These are phyloP conservation scores for Danio tinwini DNA, from an alignment of 2,797 vertebrate species.

Conservation along the genomic window DNA sequence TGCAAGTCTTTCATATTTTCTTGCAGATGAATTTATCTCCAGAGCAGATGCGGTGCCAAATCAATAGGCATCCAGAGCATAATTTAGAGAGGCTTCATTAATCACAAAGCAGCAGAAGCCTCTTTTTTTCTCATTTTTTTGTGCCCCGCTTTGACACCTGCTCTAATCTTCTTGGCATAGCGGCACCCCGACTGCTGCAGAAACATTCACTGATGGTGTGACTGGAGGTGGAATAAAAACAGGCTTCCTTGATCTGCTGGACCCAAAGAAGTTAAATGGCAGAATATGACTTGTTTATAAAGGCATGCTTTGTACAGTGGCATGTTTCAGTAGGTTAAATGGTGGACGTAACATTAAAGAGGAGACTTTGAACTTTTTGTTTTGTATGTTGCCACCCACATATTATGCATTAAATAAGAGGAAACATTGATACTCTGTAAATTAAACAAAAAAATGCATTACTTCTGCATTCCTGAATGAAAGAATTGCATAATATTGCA, in stretches of 20 bases:
- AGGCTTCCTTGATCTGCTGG: slow-evolving; percentile 31
- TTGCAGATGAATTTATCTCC: slow-evolving; percentile 69
- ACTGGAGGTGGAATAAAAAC: slow-evolving; percentile 39
- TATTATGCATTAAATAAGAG: slow-evolving; percentile 18
- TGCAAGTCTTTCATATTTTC: slow-evolving; percentile 70
- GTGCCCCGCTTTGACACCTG: slow-evolving; percentile 67
- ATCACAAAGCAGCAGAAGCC: slow-evolving; percentile 65
- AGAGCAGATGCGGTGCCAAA: slow-evolving; percentile 58
- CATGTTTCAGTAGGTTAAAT: slow-evolving; percentile 14
- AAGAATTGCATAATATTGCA: not conserved
- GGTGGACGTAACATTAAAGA: slow-evolving; percentile 6
- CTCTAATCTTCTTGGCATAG: slow-evolving; percentile 64
- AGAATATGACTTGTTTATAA: slow-evolving; percentile 9
- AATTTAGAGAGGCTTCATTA: slow-evolving; percentile 70
- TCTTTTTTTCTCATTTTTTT: slow-evolving; percentile 31
- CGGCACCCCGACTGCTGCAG: slow-evolving; percentile 48
- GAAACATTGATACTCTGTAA: not conserved
- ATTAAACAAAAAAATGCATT: not conserved
- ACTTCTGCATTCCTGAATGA: not conserved
- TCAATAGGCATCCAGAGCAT: slow-evolving; percentile 70
- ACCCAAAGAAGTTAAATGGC: slow-evolving; percentile 20
- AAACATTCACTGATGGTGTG: slow-evolving; percentile 58
- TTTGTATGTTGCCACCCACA: not conserved
- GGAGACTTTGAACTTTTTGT: slow-evolving; percentile 20
- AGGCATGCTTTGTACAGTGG: slow-evolving; percentile 7